Percentiles rank a stretch among this genome's conserved stretches.
phyloP scores from a whole-genome alignment of 1,140 invertebrate species.

The Daktulosphaira vitifoliae region DNA sequence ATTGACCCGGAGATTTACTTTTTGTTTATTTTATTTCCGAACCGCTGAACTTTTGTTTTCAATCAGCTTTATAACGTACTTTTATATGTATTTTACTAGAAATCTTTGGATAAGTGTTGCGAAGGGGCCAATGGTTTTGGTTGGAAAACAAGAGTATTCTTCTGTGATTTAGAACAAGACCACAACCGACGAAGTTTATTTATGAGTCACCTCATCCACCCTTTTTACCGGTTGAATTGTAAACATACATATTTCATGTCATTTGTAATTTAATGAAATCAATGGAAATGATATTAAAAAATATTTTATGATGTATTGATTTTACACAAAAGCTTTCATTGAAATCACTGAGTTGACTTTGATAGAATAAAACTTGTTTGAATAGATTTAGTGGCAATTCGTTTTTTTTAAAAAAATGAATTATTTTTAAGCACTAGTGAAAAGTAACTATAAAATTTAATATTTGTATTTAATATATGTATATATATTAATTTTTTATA shows the following conservation, averaged over 20 bases:
- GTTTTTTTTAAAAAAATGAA: conserved; percentile 5
- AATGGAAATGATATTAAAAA: conserved; percentile 12
- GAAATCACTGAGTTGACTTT: background rate
- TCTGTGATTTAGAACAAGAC: conserved; percentile 24
- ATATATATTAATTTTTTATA: no score
- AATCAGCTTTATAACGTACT: conserved; percentile 7
- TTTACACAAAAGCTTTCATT: background rate
- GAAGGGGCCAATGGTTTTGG: background rate
- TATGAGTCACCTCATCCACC: conserved; percentile 1
- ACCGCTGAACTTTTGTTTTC: conserved; percentile 29
- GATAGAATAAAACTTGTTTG: no score
- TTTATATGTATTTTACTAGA: background rate
- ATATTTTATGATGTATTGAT: conserved; percentile 13
- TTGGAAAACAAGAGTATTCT: conserved; percentile 2
- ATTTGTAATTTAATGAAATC: background rate
- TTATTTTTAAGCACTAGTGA: conserved; percentile 24
- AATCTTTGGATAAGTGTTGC: background rate
- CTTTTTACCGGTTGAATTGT: background rate
- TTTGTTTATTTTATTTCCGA: conserved; percentile 21
- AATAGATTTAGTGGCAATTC: no score
- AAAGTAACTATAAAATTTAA: background rate
- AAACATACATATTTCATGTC: background rate
- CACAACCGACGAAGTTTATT: conserved; percentile 12
- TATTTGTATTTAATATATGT: no score
- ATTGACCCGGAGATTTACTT: conserved; percentile 30